phyloP scores from a whole-genome alignment of 2,797 vertebrate species.

The Vespertilio murinus region DNA sequence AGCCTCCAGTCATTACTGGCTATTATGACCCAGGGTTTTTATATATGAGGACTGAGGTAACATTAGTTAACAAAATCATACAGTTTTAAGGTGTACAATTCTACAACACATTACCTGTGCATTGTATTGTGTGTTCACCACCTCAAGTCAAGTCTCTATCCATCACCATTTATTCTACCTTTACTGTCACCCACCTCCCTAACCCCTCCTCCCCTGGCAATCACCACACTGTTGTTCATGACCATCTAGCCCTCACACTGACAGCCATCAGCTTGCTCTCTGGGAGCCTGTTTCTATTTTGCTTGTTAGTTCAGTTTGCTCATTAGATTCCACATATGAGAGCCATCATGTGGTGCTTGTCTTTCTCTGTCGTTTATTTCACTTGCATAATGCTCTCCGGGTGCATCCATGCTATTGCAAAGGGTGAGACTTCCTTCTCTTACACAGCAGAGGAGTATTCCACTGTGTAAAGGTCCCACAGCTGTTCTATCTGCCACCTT shows the following conservation, averaged over 20 bases:
- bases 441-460: neutral
- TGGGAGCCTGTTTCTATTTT: neutral
- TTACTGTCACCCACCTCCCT: rapidly evolving
- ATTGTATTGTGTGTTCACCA: neutral
- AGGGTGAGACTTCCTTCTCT: neutral
- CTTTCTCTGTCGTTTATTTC: neutral
- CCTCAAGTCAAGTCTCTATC: neutral
- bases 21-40: too few relatives aligned
- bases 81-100: neutral
- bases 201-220: neutral
- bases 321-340: neutral
- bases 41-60: neutral
- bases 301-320: neutral
- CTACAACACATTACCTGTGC: neutral
- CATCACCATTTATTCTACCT: neutral
- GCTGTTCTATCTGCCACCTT: neutral
- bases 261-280: neutral
- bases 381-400: neutral
- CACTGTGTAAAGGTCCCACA: neutral
- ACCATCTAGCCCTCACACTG: neutral
- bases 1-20: too few relatives aligned
- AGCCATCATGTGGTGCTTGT: neutral
- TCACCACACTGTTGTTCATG: neutral
- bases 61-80: neutral
- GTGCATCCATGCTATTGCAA: neutral